Conservation (phyloP, 1,140 invertebrate genomes). For the Euwallacea similis region DNA sequence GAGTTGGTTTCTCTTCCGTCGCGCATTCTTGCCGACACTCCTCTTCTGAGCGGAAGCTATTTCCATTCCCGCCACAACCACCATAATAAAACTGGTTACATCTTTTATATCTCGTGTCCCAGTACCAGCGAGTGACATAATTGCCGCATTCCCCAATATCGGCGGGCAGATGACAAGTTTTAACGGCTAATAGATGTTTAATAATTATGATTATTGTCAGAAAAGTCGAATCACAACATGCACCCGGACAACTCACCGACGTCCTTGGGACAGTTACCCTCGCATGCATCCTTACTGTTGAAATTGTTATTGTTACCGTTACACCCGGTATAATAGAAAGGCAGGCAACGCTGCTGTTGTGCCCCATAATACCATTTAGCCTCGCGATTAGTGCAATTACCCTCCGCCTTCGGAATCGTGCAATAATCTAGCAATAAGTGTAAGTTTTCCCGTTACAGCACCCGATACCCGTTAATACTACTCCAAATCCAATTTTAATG, state of each 20-base stretch:
- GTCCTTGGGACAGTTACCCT: constrained; percentile 75
- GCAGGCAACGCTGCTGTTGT: constrained; percentile 83
- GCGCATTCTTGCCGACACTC: constrained; percentile 67
- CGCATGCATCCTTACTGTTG: constrained; percentile 74
- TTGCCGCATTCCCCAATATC: constrained; percentile 77
- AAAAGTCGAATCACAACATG: background rate
- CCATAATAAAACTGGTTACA: constrained; percentile 82
- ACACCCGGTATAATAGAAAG: constrained; percentile 94
- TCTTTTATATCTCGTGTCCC: constrained; percentile 68
- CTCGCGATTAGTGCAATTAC: constrained; percentile 77
- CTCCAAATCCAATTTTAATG: background rate
- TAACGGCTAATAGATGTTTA: no score
- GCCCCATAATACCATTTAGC: constrained; percentile 86
- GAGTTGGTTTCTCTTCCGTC: background rate
- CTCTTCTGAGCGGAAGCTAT: constrained; percentile 72
- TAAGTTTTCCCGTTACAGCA: background rate
- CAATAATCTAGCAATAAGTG: constrained; percentile 68
- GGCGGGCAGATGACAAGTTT: constrained; percentile 73
- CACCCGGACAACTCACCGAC: constrained; percentile 66
- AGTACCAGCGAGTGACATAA: constrained; percentile 82
- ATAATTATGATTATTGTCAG: no score
- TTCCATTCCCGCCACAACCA: constrained; percentile 79
- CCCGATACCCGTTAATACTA: background rate
- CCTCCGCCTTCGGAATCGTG: constrained; percentile 73
- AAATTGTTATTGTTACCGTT: constrained; percentile 90